Evolutionary conservation across 2,113 vertebrate genomes (phyloP), one percentile per base, ranked within the genome.

Genomic region (Silurus meridionalis): DNA sequence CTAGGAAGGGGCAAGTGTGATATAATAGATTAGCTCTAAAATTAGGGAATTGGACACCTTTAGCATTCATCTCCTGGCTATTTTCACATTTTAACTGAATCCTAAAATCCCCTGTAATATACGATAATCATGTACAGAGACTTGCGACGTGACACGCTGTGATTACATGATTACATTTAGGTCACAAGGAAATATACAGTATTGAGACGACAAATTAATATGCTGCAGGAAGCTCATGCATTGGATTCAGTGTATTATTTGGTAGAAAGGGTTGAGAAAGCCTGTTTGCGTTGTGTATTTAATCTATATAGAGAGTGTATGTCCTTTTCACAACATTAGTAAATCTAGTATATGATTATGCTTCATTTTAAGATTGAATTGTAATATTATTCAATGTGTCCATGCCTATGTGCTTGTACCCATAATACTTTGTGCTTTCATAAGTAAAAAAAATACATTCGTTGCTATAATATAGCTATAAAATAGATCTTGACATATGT

Each of bases 181-280:
- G 77, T 28, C 77, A 46, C 53, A 58, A 46, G 77, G 10, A 60
- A 80, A 60, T 80, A 80, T 60, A 37, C 37, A 37, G 37, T 37
- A 80, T 80, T 46, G 78, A 58, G 8, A 28, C 78, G 25, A 80
- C 6, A n/a, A 78, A 23, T 77, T 77, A 55, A 77, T 77, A 77
- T 77, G 52, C 74, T 55, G 55, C 46, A 57, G 78, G 78, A 80
- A 21, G 78, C 78, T 80, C 57, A 19, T 60, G 37, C 55, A 46
- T 21, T 4, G 15, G 8, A 15, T 60, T 4, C 6, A 58, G 3
- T 46, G 19, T 80, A 80, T 60, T 80, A 60, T 23, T 60, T 46
- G 4, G 14, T 9, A 0, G 25, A 2, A 37, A 60, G 7, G 25
- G 25, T 0, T 4, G 6, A 58, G 28, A 58, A 60, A 60, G 14